Percentiles rank a stretch among this genome's conserved stretches.
phyloP scores from a whole-genome alignment of 2,113 vertebrate genomes.

The Brachyhypopomus occidentalis region DNA sequence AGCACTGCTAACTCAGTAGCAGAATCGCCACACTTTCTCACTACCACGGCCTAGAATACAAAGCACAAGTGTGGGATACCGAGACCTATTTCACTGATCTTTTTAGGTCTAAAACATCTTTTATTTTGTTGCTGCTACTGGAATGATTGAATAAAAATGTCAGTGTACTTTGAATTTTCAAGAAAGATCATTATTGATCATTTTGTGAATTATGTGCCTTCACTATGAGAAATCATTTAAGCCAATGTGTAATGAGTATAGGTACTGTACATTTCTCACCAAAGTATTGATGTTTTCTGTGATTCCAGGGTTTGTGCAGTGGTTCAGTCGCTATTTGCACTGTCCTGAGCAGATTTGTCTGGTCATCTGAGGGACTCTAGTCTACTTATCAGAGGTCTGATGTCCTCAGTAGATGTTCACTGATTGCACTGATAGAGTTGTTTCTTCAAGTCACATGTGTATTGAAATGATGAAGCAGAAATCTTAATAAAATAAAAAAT shows the following conservation, averaged over 20 bases:
- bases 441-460: not conserved
- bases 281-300: not conserved
- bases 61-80: not conserved
- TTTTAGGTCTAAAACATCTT: not conserved
- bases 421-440: not conserved
- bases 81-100: not conserved
- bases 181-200: not conserved
- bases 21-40: not conserved
- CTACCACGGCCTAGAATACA: not conserved
- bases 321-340: not conserved
- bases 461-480: not conserved
- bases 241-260: not conserved
- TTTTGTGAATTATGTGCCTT: not conserved
- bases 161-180: not conserved
- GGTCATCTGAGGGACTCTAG: not conserved
- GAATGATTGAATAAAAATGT: not conserved
- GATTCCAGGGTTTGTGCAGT: not conserved
- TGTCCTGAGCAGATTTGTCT: conserved; percentile 6
- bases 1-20: too few relatives aligned
- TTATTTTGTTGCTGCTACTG: not conserved
- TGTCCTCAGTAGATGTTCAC: not conserved
- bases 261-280: not conserved
- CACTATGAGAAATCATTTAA: not conserved
- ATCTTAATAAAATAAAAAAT: conserved; percentile 1
- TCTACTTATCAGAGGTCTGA: not conserved